phyloP scores from a whole-genome alignment of 2,113 vertebrate genomes.

The Chiloscyllium plagiosum region DNA sequence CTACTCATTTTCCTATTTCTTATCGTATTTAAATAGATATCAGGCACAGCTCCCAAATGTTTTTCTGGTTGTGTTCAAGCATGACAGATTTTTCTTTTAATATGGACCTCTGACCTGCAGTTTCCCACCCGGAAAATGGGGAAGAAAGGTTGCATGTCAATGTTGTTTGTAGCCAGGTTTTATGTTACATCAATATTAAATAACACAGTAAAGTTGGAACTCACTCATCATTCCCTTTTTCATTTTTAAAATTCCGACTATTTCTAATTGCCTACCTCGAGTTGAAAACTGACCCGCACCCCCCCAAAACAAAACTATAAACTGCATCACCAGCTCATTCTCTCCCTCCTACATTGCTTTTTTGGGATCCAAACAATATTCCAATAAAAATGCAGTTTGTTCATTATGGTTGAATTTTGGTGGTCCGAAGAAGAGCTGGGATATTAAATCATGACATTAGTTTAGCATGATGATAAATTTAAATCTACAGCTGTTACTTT shows the following conservation, averaged over 20 bases:
- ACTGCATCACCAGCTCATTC: no score
- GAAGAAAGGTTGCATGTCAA: background rate
- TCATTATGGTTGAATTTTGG: background rate
- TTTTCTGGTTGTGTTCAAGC: background rate
- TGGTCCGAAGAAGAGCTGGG: background rate
- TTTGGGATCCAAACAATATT: no score
- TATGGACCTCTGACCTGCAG: background rate
- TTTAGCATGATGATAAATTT: background rate
- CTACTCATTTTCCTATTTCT: no score
- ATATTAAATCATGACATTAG: background rate
- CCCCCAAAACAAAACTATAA: no score
- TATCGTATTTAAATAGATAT: background rate
- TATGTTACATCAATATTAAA: background rate
- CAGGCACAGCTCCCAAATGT: background rate
- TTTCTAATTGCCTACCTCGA: no score
- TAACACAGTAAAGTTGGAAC: background rate
- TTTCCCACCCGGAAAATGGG: background rate
- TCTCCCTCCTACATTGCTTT: no score
- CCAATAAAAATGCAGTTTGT: no score
- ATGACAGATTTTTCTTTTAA: background rate
- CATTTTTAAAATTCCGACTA: no score
- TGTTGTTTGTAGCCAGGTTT: background rate
- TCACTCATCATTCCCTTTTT: no score
- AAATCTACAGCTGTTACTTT: no score
- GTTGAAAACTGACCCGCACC: no score